Conservation (phyloP, 2,888 invertebrate genomes). For the Cacoxenus indagator region DNA sequence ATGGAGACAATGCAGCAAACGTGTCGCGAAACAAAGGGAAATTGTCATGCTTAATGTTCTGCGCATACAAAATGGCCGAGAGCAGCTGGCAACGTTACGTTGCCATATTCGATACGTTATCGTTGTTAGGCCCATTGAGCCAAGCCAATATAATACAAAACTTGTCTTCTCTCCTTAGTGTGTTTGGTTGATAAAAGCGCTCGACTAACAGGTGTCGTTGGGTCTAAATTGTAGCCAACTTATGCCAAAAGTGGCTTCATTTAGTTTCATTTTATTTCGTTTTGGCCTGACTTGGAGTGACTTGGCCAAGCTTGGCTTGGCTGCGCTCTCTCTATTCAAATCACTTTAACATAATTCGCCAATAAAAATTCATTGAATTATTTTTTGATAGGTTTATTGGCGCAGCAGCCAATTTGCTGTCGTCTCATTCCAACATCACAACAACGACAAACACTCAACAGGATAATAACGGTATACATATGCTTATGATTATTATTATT, state of each 20-base stretch:
- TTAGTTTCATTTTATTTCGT: not conserved
- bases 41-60: not conserved
- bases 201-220: not conserved
- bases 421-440: not conserved
- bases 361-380: conserved; percentile 61
- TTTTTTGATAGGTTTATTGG: conserved; percentile 56
- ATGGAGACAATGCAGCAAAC: not conserved
- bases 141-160: not conserved
- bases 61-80: not conserved
- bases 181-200: not conserved
- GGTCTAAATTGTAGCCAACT: not conserved
- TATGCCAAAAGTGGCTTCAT: not conserved
- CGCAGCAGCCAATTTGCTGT: conserved; percentile 13
- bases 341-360: conserved; percentile 58
- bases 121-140: not conserved
- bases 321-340: conserved; percentile 47
- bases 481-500: conserved; percentile 13
- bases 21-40: not conserved
- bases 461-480: conserved; percentile 4
- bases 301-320: too few relatives aligned
- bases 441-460: not conserved
- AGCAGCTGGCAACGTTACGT: conserved; percentile 6
- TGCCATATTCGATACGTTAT: not conserved
- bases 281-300: too few relatives aligned
- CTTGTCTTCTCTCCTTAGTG: not conserved